Evolutionary conservation across 2,797 vertebrate genomes (phyloP).

Genomic region (Cyclura pinguis): DNA sequence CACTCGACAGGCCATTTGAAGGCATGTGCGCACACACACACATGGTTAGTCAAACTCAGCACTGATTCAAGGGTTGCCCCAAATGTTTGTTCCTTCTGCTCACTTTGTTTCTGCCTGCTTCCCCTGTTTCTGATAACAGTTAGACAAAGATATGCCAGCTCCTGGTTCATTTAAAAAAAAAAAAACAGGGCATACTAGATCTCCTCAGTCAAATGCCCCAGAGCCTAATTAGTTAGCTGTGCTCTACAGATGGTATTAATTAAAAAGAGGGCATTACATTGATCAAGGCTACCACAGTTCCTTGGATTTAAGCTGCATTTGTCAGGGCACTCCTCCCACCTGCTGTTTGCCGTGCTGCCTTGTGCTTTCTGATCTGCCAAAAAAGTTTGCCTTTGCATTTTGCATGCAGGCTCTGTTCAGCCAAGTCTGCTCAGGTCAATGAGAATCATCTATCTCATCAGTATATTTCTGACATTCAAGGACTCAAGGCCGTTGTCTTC

Average conservation of each 20-base stretch:
- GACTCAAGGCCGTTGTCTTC: background rate
- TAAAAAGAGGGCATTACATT: conserved; percentile 42
- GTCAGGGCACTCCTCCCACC: conserved; percentile 16
- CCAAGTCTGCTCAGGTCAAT: background rate
- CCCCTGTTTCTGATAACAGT: background rate
- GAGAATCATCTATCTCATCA: too few species aligned
- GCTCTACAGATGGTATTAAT: conserved; percentile 52
- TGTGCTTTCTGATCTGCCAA: background rate
- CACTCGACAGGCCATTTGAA: too few species aligned
- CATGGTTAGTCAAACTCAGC: too few species aligned
- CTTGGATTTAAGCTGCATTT: conserved; percentile 35
- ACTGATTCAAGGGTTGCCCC: background rate
- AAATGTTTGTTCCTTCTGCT: background rate
- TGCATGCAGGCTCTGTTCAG: background rate
- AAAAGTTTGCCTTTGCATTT: conserved; percentile 18
- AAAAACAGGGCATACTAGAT: conserved; percentile 13
- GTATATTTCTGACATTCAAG: background rate
- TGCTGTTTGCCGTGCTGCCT: conserved; percentile 23
- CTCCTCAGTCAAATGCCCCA: conserved; percentile 39
- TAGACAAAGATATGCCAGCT: conserved; percentile 31
- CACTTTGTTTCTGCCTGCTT: background rate
- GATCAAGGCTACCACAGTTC: conserved; percentile 36
- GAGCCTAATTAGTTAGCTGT: conserved; percentile 51
- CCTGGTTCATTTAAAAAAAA: conserved; percentile 12
- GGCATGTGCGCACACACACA: too few species aligned